A percentile compares a stretch with the other conserved stretches of the same genome.
phyloP scores from a whole-genome alignment of 2,888 invertebrate species.

The Andrena marginata region DNA sequence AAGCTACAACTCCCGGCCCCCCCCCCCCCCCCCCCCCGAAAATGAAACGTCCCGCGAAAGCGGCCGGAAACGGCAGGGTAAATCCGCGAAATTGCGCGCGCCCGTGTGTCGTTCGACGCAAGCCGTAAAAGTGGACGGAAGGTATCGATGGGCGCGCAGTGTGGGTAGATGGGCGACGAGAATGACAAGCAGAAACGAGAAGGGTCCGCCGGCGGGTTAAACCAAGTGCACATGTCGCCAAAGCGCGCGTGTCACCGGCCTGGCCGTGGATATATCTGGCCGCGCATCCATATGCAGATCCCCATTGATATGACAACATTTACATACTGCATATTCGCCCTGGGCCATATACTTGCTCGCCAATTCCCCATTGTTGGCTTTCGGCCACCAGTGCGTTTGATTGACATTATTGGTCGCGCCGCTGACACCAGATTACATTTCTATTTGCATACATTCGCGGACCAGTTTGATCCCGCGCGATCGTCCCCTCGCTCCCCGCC shows the following conservation, averaged over 20 bases:
- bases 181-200: slow-evolving; percentile 48
- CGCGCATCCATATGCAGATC: slow-evolving; percentile 85
- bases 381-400: slow-evolving; percentile 84
- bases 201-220: slow-evolving; percentile 61
- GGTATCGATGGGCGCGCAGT: slow-evolving; percentile 4
- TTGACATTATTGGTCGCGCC: slow-evolving; percentile 85
- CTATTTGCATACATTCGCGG: slow-evolving; percentile 85
- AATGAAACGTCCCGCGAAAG: neutral
- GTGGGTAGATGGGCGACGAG: slow-evolving; percentile 26
- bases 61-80: neutral
- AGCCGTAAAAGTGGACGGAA: slow-evolving; percentile 39
- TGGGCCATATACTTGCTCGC: slow-evolving; percentile 82
- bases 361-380: slow-evolving; percentile 84
- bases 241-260: slow-evolving; percentile 79
- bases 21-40: too few relatives aligned
- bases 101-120: neutral
- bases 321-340: slow-evolving; percentile 85
- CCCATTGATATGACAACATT: slow-evolving; percentile 85
- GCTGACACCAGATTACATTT: slow-evolving; percentile 85
- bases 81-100: slow-evolving; percentile 2
- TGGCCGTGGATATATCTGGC: slow-evolving; percentile 75
- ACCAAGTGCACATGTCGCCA: slow-evolving; percentile 82
- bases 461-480: slow-evolving; percentile 77
- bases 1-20: too few relatives aligned
- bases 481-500: slow-evolving; percentile 25